These are phyloP conservation scores for Drosophila kambysellisi DNA, from an alignment of 2,888 invertebrate genomes.

Conservation along the genomic window DNA sequence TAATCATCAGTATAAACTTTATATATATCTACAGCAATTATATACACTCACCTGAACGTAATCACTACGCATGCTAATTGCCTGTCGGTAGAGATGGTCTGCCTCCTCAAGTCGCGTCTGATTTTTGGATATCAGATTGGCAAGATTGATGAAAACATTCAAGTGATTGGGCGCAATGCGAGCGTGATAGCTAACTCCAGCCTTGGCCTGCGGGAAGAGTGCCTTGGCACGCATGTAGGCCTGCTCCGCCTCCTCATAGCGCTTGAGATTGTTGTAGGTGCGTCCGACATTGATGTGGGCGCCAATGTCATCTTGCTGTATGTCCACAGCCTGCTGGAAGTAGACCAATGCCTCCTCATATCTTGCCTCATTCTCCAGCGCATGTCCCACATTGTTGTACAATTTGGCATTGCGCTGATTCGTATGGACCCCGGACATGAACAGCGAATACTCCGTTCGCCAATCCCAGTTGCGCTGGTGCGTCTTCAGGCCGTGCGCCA, in stretches of 20 bases:
- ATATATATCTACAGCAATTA: background rate
- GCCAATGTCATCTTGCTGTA: conserved; percentile 98
- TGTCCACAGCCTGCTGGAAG: conserved; percentile 96
- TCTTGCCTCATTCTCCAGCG: conserved; percentile 91
- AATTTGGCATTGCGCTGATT: conserved; percentile 97
- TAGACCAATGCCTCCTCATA: conserved; percentile 93
- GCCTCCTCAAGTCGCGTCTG: conserved; percentile 96
- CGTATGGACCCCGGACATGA: conserved; percentile 93
- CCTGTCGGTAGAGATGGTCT: conserved; percentile 96
- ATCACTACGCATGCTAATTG: conserved; percentile 98
- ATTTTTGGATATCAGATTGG: conserved; percentile 97
- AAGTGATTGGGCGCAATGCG: conserved; percentile 98
- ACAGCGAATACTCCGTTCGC: conserved; percentile 96
- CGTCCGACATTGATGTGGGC: conserved; percentile 99
- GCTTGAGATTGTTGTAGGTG: conserved; percentile 96
- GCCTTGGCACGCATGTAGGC: conserved; percentile 96
- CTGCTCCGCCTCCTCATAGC: conserved; percentile 95
- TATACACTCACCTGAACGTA: conserved; percentile 87
- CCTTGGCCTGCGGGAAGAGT: conserved; percentile 94
- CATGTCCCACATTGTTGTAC: conserved; percentile 98
- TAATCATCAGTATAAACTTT: background rate
- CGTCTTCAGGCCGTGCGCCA: conserved; percentile 94
- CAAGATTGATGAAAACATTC: conserved; percentile 97
- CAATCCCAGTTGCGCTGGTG: conserved; percentile 96
- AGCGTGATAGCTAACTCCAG: conserved; percentile 97